Evolutionary conservation across 2,888 invertebrate species (phyloP).

Genomic region (Latrodectus hesperus): DNA sequence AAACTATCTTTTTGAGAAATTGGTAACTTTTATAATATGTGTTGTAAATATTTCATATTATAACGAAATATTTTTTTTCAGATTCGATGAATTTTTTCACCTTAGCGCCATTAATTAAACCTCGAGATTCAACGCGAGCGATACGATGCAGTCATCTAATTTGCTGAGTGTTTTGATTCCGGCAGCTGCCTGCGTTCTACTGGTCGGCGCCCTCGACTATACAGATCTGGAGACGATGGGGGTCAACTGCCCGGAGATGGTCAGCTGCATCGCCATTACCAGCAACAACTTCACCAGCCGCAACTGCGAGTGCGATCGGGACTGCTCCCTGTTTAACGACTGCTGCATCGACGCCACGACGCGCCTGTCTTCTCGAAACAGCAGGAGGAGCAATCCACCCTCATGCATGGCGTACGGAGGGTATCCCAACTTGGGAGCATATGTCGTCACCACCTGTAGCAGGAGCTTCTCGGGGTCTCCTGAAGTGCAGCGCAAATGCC

Average conservation of each 20-base stretch:
- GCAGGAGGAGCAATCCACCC: not conserved
- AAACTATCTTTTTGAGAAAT: too few relatives aligned
- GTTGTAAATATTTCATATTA: too few relatives aligned
- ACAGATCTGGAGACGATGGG: conserved; percentile 13
- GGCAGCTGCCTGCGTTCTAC: not conserved
- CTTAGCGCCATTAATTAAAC: too few relatives aligned
- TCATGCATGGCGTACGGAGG: conserved; percentile 1
- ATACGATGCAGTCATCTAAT: too few relatives aligned
- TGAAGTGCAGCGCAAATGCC: conserved; percentile 10
- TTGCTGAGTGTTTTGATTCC: not conserved
- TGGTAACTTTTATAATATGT: too few relatives aligned
- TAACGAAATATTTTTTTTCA: too few relatives aligned
- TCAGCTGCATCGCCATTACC: conserved; percentile 4
- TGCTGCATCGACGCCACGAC: conserved; percentile 23
- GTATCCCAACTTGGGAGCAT: conserved; percentile 10
- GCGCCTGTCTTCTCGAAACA: not conserved
- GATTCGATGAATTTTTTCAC: too few relatives aligned
- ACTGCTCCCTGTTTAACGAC: conserved; percentile 9
- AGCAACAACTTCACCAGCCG: not conserved
- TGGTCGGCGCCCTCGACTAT: conserved; percentile 8
- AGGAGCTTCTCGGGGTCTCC: not conserved
- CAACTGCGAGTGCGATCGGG: conserved; percentile 31
- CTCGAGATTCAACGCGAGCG: too few relatives aligned
- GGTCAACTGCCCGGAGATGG: conserved; percentile 17
- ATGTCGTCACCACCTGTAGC: conserved; percentile 14